These are phyloP conservation scores for Stegodyphus mimosarum DNA, from an alignment of 1,140 invertebrate genomes.

Conservation along the genomic window DNA sequence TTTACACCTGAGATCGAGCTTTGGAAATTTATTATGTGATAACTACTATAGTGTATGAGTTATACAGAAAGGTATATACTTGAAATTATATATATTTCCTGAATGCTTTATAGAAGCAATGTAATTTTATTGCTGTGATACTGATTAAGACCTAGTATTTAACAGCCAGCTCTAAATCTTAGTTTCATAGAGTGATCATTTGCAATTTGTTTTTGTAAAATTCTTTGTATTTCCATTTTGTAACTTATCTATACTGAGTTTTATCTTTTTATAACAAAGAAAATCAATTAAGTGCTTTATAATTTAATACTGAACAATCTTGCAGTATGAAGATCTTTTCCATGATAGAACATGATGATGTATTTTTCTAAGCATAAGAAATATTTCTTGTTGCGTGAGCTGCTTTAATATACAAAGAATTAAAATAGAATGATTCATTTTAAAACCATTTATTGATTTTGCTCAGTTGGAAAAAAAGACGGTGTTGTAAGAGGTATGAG, in stretches of 20 bases:
- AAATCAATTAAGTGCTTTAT: not conserved
- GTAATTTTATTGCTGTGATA: conserved; percentile 33
- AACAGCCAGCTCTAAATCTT: not conserved
- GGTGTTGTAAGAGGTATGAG: too few species aligned
- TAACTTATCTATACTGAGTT: not conserved
- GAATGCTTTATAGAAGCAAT: not conserved
- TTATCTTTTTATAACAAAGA: not conserved
- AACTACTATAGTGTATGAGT: not conserved
- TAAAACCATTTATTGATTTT: too few species aligned
- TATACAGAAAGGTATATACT: not conserved
- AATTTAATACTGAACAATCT: not conserved
- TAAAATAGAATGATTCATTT: too few species aligned
- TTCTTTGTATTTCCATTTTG: not conserved
- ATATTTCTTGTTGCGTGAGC: too few species aligned
- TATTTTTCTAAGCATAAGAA: too few species aligned
- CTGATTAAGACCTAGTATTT: not conserved
- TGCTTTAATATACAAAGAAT: too few species aligned
- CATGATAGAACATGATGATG: too few species aligned
- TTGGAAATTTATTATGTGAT: conserved; percentile 28
- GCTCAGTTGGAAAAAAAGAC: too few species aligned
- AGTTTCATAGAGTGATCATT: not conserved
- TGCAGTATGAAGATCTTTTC: too few species aligned
- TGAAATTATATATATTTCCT: not conserved
- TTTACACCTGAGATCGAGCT: conserved; percentile 48
- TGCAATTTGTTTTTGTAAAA: not conserved